Base-by-base conservation (phyloP, 37 sponge, comb jelly and placozoan species). In the Amphimedon queenslandica region DNA sequence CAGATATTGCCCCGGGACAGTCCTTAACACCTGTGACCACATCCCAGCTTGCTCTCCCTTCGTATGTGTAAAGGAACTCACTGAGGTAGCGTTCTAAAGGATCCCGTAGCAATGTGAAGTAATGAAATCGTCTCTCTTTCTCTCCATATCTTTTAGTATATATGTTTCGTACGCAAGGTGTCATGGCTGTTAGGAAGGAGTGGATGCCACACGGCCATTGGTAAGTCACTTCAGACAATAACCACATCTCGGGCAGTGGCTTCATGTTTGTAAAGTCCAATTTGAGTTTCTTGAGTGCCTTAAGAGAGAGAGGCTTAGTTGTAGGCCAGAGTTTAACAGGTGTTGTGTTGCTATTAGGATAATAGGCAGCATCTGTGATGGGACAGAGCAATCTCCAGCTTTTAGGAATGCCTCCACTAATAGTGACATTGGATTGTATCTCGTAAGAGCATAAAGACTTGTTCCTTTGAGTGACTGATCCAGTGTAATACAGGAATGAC, bases 131-230 rank as follows among this genome's bases (percentile, higher is more conserved):
- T 18, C 74, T 70, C 1, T 43, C 20, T 24, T 42, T 63, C 31
- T 42, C 25, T 2, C 40, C 53, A 60, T n/a, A 35, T 2, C 71
- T 36, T 43, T n/a, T 4, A 28, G 67, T 36, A 11, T 53, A 32
- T 28, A 83, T 42, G 0, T 20, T 18, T 33, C 86, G 79, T 6
- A 95, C n/a, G 61, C 96, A 95, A 34, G 64, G 42, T 18, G 64
- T 55, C 32, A 81, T 74, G 63, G 77, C 81, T 20, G 87, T 70
- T 37, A 43, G 88, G 68, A 76, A 79, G 1, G 96, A 58, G 76
- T 95, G 96, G 0, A 92, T 37, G 0, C 90, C 93, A 76, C 96
- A 95, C 3, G 66, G 30, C 96, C 96, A 95, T 0, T 90, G 86
- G 10, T 78, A 29, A 0, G 89, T 92, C 47, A 70, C 79, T 51